A percentile compares a stretch with the other conserved stretches of the same genome.
These are phyloP conservation scores for Pteromalus puparum DNA, from an alignment of 1,140 invertebrate species.

Conservation along the genomic window DNA sequence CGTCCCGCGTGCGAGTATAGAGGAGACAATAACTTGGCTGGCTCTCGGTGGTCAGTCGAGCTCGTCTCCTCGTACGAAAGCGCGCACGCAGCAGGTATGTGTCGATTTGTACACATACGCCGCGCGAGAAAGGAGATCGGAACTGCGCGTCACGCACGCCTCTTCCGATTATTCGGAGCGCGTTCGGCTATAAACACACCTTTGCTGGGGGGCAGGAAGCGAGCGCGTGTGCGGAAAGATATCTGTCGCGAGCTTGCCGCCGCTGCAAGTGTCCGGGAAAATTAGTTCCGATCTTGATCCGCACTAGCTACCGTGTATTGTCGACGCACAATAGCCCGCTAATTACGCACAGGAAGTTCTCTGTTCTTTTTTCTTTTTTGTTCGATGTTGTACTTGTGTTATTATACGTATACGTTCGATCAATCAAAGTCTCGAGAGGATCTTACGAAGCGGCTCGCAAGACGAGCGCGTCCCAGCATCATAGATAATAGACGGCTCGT, in stretches of 20 bases:
- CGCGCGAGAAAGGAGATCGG: constrained; percentile 61
- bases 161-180: constrained; percentile 52
- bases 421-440: not conserved
- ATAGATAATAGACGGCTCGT: constrained; percentile 37
- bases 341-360: constrained; percentile 20
- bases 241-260: constrained; percentile 39
- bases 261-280: constrained; percentile 26
- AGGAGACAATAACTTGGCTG: constrained; percentile 69
- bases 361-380: not conserved
- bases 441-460: too few species aligned
- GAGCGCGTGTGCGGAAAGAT: constrained; percentile 45
- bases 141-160: constrained; percentile 68
- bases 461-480: not conserved
- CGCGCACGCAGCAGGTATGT: constrained; percentile 56
- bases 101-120: constrained; percentile 10
- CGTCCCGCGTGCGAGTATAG: constrained; percentile 54
- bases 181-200: not conserved
- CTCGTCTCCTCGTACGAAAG: constrained; percentile 70
- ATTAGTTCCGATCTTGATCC: constrained; percentile 52
- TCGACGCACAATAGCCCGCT: not conserved
- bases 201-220: constrained; percentile 17
- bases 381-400: not conserved
- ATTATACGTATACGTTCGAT: not conserved
- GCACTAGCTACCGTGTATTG: not conserved
- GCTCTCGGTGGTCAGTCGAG: constrained; percentile 68